phyloP scores from a whole-genome alignment of 2,888 invertebrate genomes.

The Melolontha melolontha region DNA sequence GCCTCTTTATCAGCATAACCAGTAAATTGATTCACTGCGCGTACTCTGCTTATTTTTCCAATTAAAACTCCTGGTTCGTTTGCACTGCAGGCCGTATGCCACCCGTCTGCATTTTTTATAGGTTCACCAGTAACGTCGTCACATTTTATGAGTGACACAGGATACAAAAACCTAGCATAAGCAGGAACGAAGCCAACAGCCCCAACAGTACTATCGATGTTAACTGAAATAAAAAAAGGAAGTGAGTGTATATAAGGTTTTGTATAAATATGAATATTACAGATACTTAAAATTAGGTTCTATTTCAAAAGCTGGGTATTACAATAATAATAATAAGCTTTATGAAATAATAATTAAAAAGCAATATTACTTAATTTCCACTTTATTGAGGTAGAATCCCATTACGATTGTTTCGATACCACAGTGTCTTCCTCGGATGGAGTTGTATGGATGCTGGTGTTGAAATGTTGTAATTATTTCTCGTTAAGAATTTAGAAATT shows the following conservation, averaged over 20 bases:
- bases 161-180: slow-evolving; percentile 69
- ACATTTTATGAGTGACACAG: slow-evolving; percentile 74
- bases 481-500: too few relatives aligned
- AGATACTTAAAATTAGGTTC: neutral
- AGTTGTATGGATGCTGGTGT: too few relatives aligned
- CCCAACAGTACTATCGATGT: slow-evolving; percentile 89
- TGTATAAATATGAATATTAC: slow-evolving; percentile 1
- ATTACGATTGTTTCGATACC: too few relatives aligned
- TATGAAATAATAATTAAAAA: too few relatives aligned
- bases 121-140: slow-evolving; percentile 81
- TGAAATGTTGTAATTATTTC: too few relatives aligned
- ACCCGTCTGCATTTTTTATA: slow-evolving; percentile 75
- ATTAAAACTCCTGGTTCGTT: slow-evolving; percentile 90
- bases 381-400: too few relatives aligned
- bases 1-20: slow-evolving; percentile 78
- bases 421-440: too few relatives aligned
- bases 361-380: too few relatives aligned
- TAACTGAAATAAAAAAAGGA: slow-evolving; percentile 73
- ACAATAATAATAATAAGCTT: too few relatives aligned
- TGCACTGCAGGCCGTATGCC: slow-evolving; percentile 83
- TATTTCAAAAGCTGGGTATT: too few relatives aligned
- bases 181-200: slow-evolving; percentile 92
- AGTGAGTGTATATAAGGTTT: neutral
- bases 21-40: slow-evolving; percentile 71
- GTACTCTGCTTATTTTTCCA: slow-evolving; percentile 74